Percentiles rank a stretch among this genome's conserved stretches.
Conservation (phyloP, 2,797 vertebrate genomes). For the Danio jaintianensis region DNA sequence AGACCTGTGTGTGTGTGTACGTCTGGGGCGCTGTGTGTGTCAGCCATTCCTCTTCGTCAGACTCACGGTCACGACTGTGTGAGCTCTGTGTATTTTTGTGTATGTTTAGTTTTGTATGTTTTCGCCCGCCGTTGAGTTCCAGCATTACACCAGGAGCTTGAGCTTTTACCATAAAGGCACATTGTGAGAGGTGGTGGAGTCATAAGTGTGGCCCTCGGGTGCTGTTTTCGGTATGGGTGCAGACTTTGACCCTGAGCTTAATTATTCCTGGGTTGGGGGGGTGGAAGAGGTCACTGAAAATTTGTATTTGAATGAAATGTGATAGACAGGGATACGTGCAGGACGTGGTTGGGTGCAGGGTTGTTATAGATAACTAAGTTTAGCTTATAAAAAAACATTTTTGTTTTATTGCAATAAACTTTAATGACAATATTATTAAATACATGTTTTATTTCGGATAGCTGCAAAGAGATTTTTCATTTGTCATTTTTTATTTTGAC, state of each 20-base stretch:
- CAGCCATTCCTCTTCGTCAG: slow-evolving; percentile 50
- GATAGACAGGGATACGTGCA: slow-evolving; percentile 23
- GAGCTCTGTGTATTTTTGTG: slow-evolving; percentile 36
- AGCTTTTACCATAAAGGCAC: slow-evolving; percentile 14
- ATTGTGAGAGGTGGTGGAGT: neutral
- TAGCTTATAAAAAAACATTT: neutral
- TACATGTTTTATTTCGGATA: too few species aligned
- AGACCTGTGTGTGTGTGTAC: slow-evolving; percentile 46
- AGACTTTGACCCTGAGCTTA: slow-evolving; percentile 40
- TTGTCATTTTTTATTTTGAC: too few species aligned
- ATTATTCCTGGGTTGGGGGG: slow-evolving; percentile 24
- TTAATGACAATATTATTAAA: too few species aligned
- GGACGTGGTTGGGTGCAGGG: slow-evolving; percentile 10
- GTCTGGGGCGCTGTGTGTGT: slow-evolving; percentile 33
- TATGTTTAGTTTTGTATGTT: slow-evolving; percentile 28
- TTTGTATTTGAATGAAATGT: slow-evolving; percentile 40
- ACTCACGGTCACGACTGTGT: slow-evolving; percentile 45
- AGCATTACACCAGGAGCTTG: neutral
- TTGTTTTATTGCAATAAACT: too few species aligned
- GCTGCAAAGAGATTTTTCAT: too few species aligned
- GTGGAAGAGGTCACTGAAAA: slow-evolving; percentile 4
- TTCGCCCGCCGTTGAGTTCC: neutral
- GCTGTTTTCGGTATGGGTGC: slow-evolving; percentile 20
- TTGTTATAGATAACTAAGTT: neutral
- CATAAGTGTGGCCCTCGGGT: slow-evolving; percentile 14